Conservation (phyloP, 2,888 invertebrate genomes). For the Argynnis bischoffii region DNA sequence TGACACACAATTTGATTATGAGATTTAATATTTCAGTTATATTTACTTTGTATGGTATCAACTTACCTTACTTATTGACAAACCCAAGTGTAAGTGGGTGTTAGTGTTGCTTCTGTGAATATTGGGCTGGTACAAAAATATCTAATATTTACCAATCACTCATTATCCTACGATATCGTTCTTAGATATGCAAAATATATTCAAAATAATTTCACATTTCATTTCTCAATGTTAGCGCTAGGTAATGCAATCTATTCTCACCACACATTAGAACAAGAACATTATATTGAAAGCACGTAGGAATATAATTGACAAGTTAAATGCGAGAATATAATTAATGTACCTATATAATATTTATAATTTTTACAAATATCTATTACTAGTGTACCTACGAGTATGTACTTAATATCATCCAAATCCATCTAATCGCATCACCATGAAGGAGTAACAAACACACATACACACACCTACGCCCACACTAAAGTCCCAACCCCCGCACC, state of each 20-base stretch:
- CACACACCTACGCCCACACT: too few species aligned
- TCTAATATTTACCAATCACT: not conserved
- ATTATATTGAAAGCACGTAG: too few species aligned
- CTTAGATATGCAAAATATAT: constrained; percentile 1
- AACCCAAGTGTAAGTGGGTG: not conserved
- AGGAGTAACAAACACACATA: too few species aligned
- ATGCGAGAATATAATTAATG: too few species aligned
- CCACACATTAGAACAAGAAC: not conserved
- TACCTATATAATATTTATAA: too few species aligned
- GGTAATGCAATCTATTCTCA: constrained; percentile 36
- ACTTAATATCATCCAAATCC: too few species aligned
- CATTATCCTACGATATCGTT: constrained; percentile 2
- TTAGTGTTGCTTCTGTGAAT: not conserved
- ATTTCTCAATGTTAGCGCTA: constrained; percentile 17
- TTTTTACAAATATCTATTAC: too few species aligned
- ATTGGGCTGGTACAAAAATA: not conserved
- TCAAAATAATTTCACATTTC: constrained; percentile 3
- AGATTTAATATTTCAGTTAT: constrained; percentile 43
- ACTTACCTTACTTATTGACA: constrained; percentile 19
- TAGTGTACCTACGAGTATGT: too few species aligned
- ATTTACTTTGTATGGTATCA: constrained; percentile 42
- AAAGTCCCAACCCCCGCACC: too few species aligned
- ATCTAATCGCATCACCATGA: too few species aligned
- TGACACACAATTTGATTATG: constrained; percentile 43
- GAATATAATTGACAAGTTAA: too few species aligned